Evolutionary conservation across 2,113 vertebrate species (phyloP).

Genomic region (Malaclemys terrapin): DNA sequence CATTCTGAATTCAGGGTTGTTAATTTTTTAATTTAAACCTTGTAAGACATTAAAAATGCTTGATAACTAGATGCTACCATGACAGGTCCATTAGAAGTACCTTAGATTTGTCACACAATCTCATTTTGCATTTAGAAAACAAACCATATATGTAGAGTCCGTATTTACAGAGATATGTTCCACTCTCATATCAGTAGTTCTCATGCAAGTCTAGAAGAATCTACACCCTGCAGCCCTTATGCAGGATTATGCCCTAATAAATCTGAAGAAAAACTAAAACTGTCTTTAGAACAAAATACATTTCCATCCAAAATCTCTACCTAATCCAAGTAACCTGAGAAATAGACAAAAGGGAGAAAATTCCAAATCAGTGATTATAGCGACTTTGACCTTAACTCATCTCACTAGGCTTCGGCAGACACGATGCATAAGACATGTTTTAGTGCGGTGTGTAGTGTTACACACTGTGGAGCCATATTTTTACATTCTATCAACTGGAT

Average conservation of each 20-base stretch:
- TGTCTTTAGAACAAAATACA: neutral
- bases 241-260: neutral
- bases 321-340: neutral
- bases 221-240: neutral
- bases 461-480: neutral
- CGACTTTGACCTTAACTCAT: neutral
- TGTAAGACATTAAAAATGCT: neutral
- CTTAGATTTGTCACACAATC: neutral
- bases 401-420: neutral
- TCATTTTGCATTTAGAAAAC: neutral
- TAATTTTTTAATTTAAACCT: neutral
- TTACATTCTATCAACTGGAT: rapidly evolving
- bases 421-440: neutral
- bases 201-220: neutral
- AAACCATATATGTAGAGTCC: rapidly evolving
- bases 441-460: neutral
- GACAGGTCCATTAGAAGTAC: neutral
- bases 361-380: neutral
- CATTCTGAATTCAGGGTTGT: neutral
- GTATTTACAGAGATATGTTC: rapidly evolving
- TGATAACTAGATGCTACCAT: neutral
- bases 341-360: neutral
- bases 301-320: neutral
- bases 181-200: neutral
- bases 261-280: neutral